phyloP scores from a whole-genome alignment of 2,888 invertebrate genomes.

The Hylaea fasciaria region DNA sequence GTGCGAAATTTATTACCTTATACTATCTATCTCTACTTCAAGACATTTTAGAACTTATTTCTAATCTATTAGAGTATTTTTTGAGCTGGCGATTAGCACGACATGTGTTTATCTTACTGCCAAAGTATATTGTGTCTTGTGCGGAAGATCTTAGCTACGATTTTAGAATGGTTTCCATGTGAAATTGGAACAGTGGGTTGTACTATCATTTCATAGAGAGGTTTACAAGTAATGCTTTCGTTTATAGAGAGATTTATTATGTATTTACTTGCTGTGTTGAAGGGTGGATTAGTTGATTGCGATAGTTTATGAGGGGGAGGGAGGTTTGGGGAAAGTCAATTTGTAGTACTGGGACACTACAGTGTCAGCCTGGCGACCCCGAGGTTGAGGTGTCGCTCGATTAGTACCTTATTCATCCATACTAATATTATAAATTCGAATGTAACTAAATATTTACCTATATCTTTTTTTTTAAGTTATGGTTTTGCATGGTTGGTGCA shows the following conservation, averaged over 20 bases:
- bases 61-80: background rate
- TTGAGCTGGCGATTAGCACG: background rate
- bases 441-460: too few species aligned
- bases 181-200: constrained; percentile 45
- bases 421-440: too few species aligned
- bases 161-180: background rate
- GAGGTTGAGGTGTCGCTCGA: too few species aligned
- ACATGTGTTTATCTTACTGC: constrained; percentile 7
- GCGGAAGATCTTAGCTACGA: background rate
- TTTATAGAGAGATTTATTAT: constrained; percentile 51
- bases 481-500: too few species aligned
- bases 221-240: constrained; percentile 52
- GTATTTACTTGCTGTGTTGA: constrained; percentile 44
- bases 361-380: too few species aligned
- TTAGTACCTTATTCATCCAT: too few species aligned
- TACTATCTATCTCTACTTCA: constrained; percentile 35
- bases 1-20: constrained; percentile 62
- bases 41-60: constrained; percentile 24
- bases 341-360: background rate
- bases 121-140: constrained; percentile 1
- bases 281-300: constrained; percentile 26
- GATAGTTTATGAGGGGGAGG: constrained; percentile 11
- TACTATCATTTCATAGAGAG: constrained; percentile 50
- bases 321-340: background rate
- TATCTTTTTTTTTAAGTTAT: too few species aligned